Evolutionary conservation across 2,113 vertebrate species (phyloP), one percentile per base, ranked within the genome.

Genomic region (Antennarius striatus): DNA sequence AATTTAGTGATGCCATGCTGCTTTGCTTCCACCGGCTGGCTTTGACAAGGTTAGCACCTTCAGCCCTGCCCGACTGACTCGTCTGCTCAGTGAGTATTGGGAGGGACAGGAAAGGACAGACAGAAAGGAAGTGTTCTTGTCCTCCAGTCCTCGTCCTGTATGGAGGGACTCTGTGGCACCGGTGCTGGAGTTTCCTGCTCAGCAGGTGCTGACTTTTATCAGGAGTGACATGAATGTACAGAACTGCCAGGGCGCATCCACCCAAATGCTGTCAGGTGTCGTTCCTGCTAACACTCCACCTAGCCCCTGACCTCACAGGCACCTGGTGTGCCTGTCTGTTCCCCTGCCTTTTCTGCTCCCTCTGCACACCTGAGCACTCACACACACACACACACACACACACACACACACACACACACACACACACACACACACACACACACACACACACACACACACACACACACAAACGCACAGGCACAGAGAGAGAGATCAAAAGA

Each of bases 161-260:
- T 70, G 73, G 78, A 77, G 85, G 22, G 76, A 85, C 68, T 79
- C 71, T 40, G 67, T 77, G 83, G 79, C 85, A 59, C 75, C 30
- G 29, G 57, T 54, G 6, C 78, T 55, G 82, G 73, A 57, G 75
- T 78, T 83, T 68, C 55, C 86, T 62, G 69, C 81, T 85, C 85
- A 70, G 80, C 60, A 55, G 80, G 68, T 83, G 50, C 76, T 87
- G 86, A 89, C 84, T 88, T 83, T 90, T 72, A 91, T 91, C 79
- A 39, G 75, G 40, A 78, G 77, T 91, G 90, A 91, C 90, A 70
- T 60, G 79, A 73, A 86, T 82, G 83, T 89, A 91, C 88, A 87
- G 88, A 89, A 89, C 78, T 91, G 89, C 89, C 90, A 90, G 81
- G 84, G 71, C 72, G 42, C 84, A 91, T 91, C 84, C 83, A 49